phyloP scores from a whole-genome alignment of 2,113 vertebrate genomes.

The Pelusios castaneus region DNA sequence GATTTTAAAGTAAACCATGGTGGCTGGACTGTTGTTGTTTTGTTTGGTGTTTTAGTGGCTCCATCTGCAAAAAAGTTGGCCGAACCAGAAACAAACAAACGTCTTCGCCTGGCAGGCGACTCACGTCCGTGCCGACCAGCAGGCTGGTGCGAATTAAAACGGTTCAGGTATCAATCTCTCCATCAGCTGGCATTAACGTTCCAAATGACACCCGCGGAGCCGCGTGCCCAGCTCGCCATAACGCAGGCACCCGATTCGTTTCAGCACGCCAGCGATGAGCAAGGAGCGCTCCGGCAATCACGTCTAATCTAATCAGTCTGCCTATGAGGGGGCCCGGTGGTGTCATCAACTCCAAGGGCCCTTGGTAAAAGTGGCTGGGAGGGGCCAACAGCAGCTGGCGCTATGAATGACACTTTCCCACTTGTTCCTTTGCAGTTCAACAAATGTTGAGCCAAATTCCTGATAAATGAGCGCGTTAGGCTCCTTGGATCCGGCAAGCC shows the following conservation, averaged over 20 bases:
- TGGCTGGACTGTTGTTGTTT: too few species aligned
- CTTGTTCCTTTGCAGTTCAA: constrained; percentile 71
- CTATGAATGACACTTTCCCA: constrained; percentile 62
- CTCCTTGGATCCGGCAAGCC: constrained; percentile 24
- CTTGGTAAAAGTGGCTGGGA: constrained; percentile 70
- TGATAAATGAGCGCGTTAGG: constrained; percentile 24
- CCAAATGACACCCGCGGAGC: constrained; percentile 36
- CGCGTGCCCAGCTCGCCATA: constrained; percentile 15
- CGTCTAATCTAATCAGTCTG: constrained; percentile 53
- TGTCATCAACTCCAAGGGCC: constrained; percentile 67
- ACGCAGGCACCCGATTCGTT: constrained; percentile 22
- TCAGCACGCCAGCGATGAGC: constrained; percentile 12
- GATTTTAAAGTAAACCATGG: neutral
- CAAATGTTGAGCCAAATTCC: constrained; percentile 47
- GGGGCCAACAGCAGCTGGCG: constrained; percentile 66
- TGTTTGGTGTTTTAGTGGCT: neutral
- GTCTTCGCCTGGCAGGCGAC: neutral
- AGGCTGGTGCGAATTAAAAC: constrained; percentile 20
- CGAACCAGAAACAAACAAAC: neutral
- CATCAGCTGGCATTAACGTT: constrained; percentile 37
- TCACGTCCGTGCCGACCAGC: neutral
- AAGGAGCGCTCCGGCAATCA: constrained; percentile 14
- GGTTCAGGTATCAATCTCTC: constrained; percentile 37
- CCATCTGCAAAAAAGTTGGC: neutral
- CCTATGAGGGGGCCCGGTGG: constrained; percentile 53